Conservation (phyloP, 2,888 invertebrate genomes). For the Troilus luridus region DNA sequence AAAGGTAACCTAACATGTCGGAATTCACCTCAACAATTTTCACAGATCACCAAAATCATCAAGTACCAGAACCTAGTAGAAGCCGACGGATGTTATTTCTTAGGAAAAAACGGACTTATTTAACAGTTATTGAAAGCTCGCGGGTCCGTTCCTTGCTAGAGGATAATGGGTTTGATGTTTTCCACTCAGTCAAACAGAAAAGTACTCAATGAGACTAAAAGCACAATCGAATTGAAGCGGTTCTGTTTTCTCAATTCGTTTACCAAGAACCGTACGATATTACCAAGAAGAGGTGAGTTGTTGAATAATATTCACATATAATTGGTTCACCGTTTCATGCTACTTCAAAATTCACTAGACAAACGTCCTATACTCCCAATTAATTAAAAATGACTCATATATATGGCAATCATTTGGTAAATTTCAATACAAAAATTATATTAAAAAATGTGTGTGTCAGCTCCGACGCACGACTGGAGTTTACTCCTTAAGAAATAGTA, state of each 20-base stretch:
- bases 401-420: too few relatives aligned
- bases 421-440: too few relatives aligned
- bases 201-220: not conserved
- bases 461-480: too few relatives aligned
- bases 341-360: too few relatives aligned
- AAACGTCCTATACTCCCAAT: too few relatives aligned
- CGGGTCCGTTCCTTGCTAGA: not conserved
- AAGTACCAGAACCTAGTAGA: not conserved
- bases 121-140: not conserved
- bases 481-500: too few relatives aligned
- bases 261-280: not conserved
- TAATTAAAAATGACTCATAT: too few relatives aligned
- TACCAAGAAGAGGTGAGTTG: not conserved
- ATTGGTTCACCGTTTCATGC: too few relatives aligned
- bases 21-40: not conserved
- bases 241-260: not conserved
- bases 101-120: not conserved
- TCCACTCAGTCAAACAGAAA: slow-evolving; percentile 24
- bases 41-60: not conserved
- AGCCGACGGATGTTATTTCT: not conserved
- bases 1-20: not conserved
- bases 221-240: not conserved
- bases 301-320: too few relatives aligned
- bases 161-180: not conserved
- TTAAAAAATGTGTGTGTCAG: too few relatives aligned